These are phyloP conservation scores for Sphenodon punctatus DNA, from an alignment of 2,797 vertebrate species.

Conservation along the genomic window DNA sequence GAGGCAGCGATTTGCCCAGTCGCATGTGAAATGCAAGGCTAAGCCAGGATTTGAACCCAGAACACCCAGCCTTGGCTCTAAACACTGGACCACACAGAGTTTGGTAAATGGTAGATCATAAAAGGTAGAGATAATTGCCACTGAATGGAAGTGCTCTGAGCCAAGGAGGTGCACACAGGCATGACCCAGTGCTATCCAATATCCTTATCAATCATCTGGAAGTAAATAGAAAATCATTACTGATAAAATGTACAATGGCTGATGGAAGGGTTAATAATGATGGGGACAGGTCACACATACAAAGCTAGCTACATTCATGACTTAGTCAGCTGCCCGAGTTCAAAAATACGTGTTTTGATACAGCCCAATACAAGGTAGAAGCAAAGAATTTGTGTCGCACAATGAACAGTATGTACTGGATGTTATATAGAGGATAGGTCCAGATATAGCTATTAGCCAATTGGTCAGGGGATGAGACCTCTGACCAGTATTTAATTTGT, in stretches of 20 bases:
- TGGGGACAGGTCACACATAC: neutral
- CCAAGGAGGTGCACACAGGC: neutral
- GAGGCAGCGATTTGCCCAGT: too few species aligned
- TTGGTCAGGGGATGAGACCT: too few species aligned
- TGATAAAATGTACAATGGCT: constrained; percentile 7
- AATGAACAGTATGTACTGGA: too few species aligned
- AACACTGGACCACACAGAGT: too few species aligned
- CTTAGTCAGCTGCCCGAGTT: neutral
- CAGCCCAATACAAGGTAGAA: neutral
- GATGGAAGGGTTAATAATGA: neutral
- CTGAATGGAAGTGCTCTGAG: neutral
- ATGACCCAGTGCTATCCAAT: neutral
- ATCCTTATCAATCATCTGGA: constrained; percentile 22
- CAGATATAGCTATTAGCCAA: too few species aligned
- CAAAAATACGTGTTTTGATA: neutral
- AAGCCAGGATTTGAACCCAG: too few species aligned
- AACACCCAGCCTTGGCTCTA: too few species aligned
- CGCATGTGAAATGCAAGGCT: too few species aligned
- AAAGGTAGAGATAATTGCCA: neutral
- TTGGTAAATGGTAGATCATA: neutral
- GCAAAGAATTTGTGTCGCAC: neutral
- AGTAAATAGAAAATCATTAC: neutral
- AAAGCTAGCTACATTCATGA: neutral
- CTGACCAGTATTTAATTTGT: too few species aligned
- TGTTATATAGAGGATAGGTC: too few species aligned